phyloP scores from a whole-genome alignment of 2,888 invertebrate species.

The Andrena marginata region DNA sequence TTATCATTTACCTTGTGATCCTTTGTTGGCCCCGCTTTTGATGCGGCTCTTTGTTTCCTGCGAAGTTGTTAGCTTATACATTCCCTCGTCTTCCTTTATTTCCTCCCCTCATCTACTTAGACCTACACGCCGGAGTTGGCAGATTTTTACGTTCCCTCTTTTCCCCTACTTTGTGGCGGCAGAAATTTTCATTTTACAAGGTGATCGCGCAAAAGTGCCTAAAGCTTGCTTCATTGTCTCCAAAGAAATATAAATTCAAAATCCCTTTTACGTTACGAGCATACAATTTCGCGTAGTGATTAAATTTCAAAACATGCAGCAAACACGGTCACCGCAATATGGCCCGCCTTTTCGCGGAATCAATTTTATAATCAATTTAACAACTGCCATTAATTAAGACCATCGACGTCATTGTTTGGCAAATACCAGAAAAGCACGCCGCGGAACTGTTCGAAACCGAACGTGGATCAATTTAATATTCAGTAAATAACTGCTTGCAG shows the following conservation, averaged over 20 bases:
- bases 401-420: background rate
- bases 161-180: background rate
- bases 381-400: background rate
- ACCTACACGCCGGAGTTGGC: conserved; percentile 2
- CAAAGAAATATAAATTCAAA: background rate
- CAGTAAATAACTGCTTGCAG: background rate
- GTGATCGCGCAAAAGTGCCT: background rate
- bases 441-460: background rate
- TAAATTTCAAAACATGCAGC: background rate
- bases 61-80: conserved; percentile 24
- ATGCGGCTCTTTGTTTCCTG: conserved; percentile 15
- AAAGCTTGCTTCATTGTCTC: background rate
- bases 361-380: background rate
- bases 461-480: background rate
- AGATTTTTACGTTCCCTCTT: conserved; percentile 15
- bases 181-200: conserved; percentile 31
- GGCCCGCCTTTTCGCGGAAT: background rate
- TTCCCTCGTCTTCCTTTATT: background rate
- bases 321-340: background rate
- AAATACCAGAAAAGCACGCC: background rate
- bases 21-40: conserved; percentile 9
- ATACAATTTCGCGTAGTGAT: background rate
- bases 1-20: conserved; percentile 26
- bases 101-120: background rate
- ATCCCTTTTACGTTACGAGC: background rate